Percentiles rank a stretch among this genome's conserved stretches.
These are phyloP conservation scores for Hepsetus odoe DNA, from an alignment of 2,113 vertebrate genomes.

Conservation along the genomic window DNA sequence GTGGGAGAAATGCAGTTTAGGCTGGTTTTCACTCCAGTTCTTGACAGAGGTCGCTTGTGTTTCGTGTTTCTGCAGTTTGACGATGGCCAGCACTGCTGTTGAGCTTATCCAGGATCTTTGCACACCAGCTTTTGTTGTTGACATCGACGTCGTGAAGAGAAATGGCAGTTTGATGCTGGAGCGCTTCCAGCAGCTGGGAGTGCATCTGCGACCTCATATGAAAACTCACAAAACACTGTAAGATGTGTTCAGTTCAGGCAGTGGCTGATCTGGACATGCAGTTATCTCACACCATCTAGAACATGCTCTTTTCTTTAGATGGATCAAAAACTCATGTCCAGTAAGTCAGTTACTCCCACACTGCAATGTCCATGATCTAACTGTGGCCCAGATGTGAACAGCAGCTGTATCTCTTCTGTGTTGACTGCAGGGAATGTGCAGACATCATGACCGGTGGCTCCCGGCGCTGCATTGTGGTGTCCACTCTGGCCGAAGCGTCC, in stretches of 20 bases:
- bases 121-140: constrained; percentile 77
- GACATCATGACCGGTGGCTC: constrained; percentile 79
- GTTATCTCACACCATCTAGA: no score
- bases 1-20: no score
- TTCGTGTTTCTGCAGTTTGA: neutral
- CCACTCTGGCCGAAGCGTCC: constrained; percentile 80
- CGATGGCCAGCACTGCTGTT: constrained; percentile 16
- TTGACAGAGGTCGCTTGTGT: no score
- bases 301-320: no score
- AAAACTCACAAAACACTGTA: constrained; percentile 87
- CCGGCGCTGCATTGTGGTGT: constrained; percentile 78
- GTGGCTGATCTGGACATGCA: neutral
- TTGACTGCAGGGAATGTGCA: constrained; percentile 74
- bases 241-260: constrained; percentile 18
- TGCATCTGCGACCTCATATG: constrained; percentile 83
- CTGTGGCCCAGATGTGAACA: neutral
- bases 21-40: no score
- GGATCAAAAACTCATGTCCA: no score
- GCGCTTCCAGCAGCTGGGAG: constrained; percentile 70
- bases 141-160: constrained; percentile 68
- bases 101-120: constrained; percentile 60
- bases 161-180: constrained; percentile 77
- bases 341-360: neutral
- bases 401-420: neutral
- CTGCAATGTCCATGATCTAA: neutral